Base-by-base conservation (phyloP, 2,888 invertebrate genomes). In the Lagria hirta region DNA sequence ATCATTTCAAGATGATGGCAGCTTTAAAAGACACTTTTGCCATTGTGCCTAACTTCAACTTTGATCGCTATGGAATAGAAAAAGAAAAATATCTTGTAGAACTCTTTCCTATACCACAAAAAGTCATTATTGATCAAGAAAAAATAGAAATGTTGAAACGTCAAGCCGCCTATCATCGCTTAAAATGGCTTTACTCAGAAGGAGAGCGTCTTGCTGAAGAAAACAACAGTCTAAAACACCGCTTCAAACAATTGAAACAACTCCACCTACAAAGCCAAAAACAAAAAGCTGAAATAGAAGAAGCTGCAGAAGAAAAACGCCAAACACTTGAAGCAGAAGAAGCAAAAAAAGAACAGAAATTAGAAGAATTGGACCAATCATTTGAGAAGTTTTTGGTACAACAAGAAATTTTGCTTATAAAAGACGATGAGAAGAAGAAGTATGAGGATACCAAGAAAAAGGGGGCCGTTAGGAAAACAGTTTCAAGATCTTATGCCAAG, bases 141-240 rank as follows among this genome's bases (percentile, higher is more conserved):
- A 64, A 64, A 30, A 43, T 58, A 16, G 64, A 64, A 38, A 54
- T 62, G 40, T 58, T 61, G 38, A 54, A 57, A 27, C 58, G 69
- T 27, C 70, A 70, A 49, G 61, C 66, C 40, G 67, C 68, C 3
- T 71, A 66, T 48, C 71, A 72, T 45, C 51, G 70, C 3, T 51
- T 70, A 18, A 65, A 69, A 42, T 71, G 71, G 71, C 44, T 72
- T 44, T 65, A 62, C 35, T 64, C 66, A 2, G 71, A 72, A 60
- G 70, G 70, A 2, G 65, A 60, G n/a, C 51, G 71, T 20, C 53
- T 72, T 41, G 49, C 55, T 3, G 61, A 66, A 26, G 71, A 72
- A 49, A 72, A 72, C 50, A 50, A 36, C 4, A 52, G 62, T 13
- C 42, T 72, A 5, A 62, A 67, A 44, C 32, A 43, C 5, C 59